Percentiles rank a stretch among this genome's conserved stretches.
Conservation (phyloP, 2,797 vertebrate species). For the Odontamblyopus rebecca region DNA sequence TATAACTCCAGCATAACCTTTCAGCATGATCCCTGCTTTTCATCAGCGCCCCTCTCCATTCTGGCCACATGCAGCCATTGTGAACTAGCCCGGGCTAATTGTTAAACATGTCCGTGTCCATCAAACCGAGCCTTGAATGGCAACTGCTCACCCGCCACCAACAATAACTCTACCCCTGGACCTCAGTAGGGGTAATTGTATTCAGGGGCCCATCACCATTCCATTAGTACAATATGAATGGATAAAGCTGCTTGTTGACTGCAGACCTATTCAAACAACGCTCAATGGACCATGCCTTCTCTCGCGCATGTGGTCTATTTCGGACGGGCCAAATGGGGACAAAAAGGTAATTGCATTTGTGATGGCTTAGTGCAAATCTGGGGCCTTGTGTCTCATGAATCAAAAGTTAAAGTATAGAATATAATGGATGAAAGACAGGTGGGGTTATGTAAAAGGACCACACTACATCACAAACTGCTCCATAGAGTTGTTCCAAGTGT, state of each 20-base stretch:
- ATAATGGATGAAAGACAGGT: slow-evolving; percentile 16
- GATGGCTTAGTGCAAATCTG: slow-evolving; percentile 36
- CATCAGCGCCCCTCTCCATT: slow-evolving; percentile 47
- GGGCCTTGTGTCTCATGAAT: slow-evolving; percentile 32
- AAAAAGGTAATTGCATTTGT: slow-evolving; percentile 51
- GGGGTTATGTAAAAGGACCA: slow-evolving; percentile 17
- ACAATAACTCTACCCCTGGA: slow-evolving; percentile 47
- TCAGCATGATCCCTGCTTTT: slow-evolving; percentile 46
- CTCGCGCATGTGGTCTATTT: slow-evolving; percentile 47
- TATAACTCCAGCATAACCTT: slow-evolving; percentile 63
- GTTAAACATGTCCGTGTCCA: slow-evolving; percentile 75
- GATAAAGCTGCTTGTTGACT: slow-evolving; percentile 46
- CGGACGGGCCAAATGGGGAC: slow-evolving; percentile 31
- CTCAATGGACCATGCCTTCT: slow-evolving; percentile 35
- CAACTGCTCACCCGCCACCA: slow-evolving; percentile 46
- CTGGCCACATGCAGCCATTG: slow-evolving; percentile 43
- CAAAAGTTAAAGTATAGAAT: slow-evolving; percentile 21
- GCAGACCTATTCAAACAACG: slow-evolving; percentile 42
- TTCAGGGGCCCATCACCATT: slow-evolving; percentile 53
- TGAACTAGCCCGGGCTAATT: slow-evolving; percentile 64
- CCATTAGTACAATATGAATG: slow-evolving; percentile 62
- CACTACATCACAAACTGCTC: slow-evolving; percentile 36
- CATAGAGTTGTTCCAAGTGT: slow-evolving; percentile 36
- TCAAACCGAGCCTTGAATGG: slow-evolving; percentile 64
- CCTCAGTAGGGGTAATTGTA: slow-evolving; percentile 52